These are phyloP conservation scores for Meiosimyza platycephala DNA, from an alignment of 2,888 invertebrate genomes.

Conservation along the genomic window DNA sequence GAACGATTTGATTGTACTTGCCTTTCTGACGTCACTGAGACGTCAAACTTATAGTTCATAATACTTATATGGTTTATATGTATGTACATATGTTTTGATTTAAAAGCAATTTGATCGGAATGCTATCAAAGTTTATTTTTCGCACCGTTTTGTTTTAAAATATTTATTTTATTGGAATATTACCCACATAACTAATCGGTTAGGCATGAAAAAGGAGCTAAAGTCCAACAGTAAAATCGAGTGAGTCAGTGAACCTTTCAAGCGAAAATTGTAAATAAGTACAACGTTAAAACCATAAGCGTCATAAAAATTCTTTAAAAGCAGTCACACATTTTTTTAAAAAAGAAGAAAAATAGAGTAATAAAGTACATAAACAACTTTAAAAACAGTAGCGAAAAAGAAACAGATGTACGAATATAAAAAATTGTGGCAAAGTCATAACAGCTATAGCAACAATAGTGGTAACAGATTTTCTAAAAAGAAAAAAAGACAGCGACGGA, in stretches of 20 bases:
- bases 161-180: no score
- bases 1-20: no score
- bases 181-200: no score
- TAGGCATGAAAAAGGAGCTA: background rate
- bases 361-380: background rate
- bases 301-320: constrained; percentile 10
- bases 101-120: no score
- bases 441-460: background rate
- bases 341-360: background rate
- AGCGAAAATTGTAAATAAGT: background rate
- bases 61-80: no score
- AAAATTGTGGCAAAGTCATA: background rate
- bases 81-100: no score
- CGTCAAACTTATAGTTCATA: no score
- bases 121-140: no score
- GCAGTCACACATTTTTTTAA: constrained; percentile 3
- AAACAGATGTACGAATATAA: background rate
- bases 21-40: no score
- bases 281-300: background rate
- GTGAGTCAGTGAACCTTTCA: constrained; percentile 9
- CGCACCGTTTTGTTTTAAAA: no score
- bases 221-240: background rate
- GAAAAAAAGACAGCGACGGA: no score
- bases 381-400: background rate
- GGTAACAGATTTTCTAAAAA: background rate